Evolutionary conservation across 2,888 invertebrate genomes (phyloP).

Genomic region (Gortyna flavago): DNA sequence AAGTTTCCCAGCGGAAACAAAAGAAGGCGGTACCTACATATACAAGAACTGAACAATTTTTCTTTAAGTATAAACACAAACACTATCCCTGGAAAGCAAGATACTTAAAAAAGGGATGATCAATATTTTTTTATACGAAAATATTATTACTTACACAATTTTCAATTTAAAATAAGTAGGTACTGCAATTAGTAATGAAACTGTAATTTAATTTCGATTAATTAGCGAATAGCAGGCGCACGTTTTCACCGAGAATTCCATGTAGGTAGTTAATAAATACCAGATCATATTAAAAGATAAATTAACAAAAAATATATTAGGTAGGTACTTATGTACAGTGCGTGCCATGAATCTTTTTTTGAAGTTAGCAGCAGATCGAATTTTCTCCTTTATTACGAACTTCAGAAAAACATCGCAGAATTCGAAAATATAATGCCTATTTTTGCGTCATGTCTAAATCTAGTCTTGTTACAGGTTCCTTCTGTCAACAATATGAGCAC

Average conservation of each 20-base stretch:
- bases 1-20: background rate
- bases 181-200: background rate
- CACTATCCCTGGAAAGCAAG: background rate
- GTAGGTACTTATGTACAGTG: background rate
- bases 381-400: background rate
- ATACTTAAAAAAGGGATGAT: background rate
- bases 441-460: background rate
- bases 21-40: background rate
- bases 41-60: too few species aligned
- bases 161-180: background rate
- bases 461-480: background rate
- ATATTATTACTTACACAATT: background rate
- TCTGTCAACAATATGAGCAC: background rate
- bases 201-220: constrained; percentile 1
- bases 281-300: background rate
- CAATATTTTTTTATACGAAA: background rate
- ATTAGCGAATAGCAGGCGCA: background rate
- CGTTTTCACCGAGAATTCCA: too few species aligned
- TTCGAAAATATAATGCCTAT: background rate
- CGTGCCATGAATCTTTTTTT: background rate
- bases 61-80: background rate
- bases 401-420: background rate
- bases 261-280: background rate
- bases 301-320: background rate
- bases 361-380: background rate